Conservation (phyloP, 2,888 invertebrate genomes). For the Incurvaria masculella region DNA sequence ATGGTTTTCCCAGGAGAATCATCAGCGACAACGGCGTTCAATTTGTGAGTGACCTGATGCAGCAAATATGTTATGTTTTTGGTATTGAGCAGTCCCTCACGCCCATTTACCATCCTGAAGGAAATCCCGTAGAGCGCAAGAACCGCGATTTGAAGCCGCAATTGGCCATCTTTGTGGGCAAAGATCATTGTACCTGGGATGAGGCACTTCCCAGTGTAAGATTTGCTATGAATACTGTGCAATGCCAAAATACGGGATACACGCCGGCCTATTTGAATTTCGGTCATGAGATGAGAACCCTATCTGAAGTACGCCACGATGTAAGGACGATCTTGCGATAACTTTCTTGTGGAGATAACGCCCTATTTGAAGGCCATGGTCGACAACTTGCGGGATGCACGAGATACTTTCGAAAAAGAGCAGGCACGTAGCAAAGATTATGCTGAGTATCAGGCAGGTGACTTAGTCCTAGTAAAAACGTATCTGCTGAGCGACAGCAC, state of each 20-base stretch:
- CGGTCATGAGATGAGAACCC: constrained; percentile 25
- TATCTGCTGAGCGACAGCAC: constrained; percentile 1
- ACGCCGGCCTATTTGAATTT: constrained; percentile 26
- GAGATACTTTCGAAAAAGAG: background rate
- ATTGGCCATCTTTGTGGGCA: constrained; percentile 20
- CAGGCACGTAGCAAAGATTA: background rate
- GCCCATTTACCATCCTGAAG: constrained; percentile 21
- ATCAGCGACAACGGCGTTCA: constrained; percentile 26
- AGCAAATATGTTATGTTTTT: constrained; percentile 21
- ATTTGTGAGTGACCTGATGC: constrained; percentile 24
- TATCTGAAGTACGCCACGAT: constrained; percentile 22
- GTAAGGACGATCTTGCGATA: constrained; percentile 21
- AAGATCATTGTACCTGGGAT: constrained; percentile 19
- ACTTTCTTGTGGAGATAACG: constrained; percentile 21
- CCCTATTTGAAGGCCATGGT: background rate
- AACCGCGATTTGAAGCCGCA: constrained; percentile 22
- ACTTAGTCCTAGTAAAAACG: constrained; percentile 1
- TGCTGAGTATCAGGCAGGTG: background rate
- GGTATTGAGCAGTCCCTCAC: constrained; percentile 20
- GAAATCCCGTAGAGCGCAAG: constrained; percentile 24
- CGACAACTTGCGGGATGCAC: background rate
- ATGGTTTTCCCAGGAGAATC: constrained; percentile 21
- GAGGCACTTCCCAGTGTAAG: constrained; percentile 21
- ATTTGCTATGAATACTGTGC: constrained; percentile 25
- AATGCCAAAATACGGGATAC: constrained; percentile 20